Evolutionary conservation across 2,113 vertebrate genomes (phyloP), one percentile per base, ranked within the genome.

Genomic region (Clarias magur): DNA sequence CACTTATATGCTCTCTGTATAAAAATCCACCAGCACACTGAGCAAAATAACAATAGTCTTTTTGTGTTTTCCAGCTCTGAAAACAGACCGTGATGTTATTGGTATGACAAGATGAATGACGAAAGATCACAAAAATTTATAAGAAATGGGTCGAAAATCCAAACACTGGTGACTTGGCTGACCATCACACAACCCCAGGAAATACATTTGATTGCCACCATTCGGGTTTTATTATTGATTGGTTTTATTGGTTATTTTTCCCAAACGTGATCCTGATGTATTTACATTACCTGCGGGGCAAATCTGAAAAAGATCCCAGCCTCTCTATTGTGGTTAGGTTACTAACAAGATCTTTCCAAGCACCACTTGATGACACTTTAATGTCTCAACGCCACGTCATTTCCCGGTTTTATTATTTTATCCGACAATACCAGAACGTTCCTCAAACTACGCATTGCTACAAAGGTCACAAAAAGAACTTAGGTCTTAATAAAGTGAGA

Each of bases 101-200:
- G 7, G 53, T 57, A 65, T 21, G 72, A 83, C 63, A 54, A 59
- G 21, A 65, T 21, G 59, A 78, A 63, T 9, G 60, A 56, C 23
- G 15, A 63, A 78, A 30, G 60, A 48, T 79, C 25, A 79, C 57
- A 62, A 79, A 60, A 23, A 34, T 34, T 34, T 5, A 53, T 62
- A 8, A 85, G 54, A 88, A 48, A 75, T 27, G 30, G 68, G 48
- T 30, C 54, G 38, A 42, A 62, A 87, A 83, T 86, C 34, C 13
- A 76, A 89, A 82, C 48, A 59, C 25, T 82, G 25, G 73, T 81
- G 56, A 34, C 63, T 59, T 42, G 42, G 42, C 42, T 6, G 42
- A 42, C 42, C 42, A 42, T 85, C 48, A 53, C 27, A 84, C 60
- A 30, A 48, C 42, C 59, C 48, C 54, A 15, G n/a, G 13, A 80